Conservation (phyloP, 2,888 invertebrate genomes). For the Patella depressa region DNA sequence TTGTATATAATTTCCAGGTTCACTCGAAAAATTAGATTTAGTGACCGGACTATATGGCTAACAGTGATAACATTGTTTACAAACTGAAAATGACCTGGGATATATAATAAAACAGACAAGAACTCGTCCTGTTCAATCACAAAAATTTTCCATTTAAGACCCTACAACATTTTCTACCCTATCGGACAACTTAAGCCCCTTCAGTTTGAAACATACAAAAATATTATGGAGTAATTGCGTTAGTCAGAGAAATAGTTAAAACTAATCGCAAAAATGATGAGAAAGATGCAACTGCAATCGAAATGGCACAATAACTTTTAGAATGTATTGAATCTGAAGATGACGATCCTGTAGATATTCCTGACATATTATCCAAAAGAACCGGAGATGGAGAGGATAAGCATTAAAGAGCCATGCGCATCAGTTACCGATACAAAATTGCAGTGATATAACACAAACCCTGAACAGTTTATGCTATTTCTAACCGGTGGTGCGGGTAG, state of each 20-base stretch:
- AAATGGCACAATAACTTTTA: background rate
- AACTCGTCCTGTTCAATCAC: background rate
- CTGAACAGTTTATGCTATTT: conserved; percentile 20
- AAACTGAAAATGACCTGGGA: conserved; percentile 8
- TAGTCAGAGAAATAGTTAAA: conserved; percentile 4
- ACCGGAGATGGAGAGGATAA: conserved; percentile 7
- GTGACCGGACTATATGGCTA: background rate
- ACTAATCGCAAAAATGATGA: background rate
- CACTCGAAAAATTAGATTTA: too few relatives aligned
- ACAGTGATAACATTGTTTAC: conserved; percentile 1
- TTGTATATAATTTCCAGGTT: too few relatives aligned
- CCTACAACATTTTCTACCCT: conserved; percentile 9
- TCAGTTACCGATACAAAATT: too few relatives aligned
- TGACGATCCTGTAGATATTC: background rate
- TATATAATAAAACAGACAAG: conserved; percentile 1
- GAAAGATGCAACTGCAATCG: conserved; percentile 29
- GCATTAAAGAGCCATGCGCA: conserved; percentile 11
- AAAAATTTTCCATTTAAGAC: background rate
- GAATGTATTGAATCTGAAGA: conserved; percentile 13
- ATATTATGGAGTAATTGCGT: background rate
- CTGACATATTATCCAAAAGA: background rate
- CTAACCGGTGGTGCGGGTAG: conserved; percentile 22
- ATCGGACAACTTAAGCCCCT: background rate
- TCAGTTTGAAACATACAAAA: background rate
- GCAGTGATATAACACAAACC: too few relatives aligned